A percentile compares a stretch with the other conserved stretches of the same genome.
These are phyloP conservation scores for Meliscaeva auricollis DNA, from an alignment of 2,888 invertebrate species.

Conservation along the genomic window DNA sequence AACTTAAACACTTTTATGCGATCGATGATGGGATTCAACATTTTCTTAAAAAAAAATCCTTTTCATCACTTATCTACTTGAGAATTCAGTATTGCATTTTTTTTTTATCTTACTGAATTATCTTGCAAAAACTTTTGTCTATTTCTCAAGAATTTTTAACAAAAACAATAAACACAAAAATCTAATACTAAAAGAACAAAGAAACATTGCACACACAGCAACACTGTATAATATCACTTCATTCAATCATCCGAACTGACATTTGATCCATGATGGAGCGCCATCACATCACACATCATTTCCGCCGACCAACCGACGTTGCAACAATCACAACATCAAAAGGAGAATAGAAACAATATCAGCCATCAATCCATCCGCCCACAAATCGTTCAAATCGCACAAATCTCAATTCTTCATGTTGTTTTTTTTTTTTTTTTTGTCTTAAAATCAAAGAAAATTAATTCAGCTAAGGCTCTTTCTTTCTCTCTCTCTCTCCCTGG, in stretches of 20 bases:
- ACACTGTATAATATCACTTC: constrained; percentile 29
- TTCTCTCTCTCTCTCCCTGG: too few relatives aligned
- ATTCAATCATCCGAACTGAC: constrained; percentile 37
- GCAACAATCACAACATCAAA: not conserved
- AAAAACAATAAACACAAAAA: too few relatives aligned
- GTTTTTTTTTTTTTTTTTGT: not conserved
- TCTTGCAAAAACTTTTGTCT: not conserved
- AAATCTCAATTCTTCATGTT: constrained; percentile 39
- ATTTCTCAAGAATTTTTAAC: not conserved
- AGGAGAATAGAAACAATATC: constrained; percentile 30
- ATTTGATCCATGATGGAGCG: constrained; percentile 40
- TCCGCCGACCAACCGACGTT: constrained; percentile 3
- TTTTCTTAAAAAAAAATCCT: too few relatives aligned
- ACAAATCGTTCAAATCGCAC: constrained; percentile 53
- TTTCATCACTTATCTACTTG: too few relatives aligned
- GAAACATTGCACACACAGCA: constrained; percentile 14
- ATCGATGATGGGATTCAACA: too few relatives aligned
- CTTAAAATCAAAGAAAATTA: constrained; percentile 47
- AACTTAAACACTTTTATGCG: too few relatives aligned
- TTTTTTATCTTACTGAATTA: too few relatives aligned
- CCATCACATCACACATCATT: constrained; percentile 61
- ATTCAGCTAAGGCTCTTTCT: constrained; percentile 43
- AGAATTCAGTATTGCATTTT: too few relatives aligned
- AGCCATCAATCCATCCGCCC: constrained; percentile 69
- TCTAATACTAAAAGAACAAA: not conserved